Evolutionary conservation across 2,113 vertebrate species (phyloP), one percentile per base, ranked within the genome.

Genomic region (Anarrhichthys ocellatus): DNA sequence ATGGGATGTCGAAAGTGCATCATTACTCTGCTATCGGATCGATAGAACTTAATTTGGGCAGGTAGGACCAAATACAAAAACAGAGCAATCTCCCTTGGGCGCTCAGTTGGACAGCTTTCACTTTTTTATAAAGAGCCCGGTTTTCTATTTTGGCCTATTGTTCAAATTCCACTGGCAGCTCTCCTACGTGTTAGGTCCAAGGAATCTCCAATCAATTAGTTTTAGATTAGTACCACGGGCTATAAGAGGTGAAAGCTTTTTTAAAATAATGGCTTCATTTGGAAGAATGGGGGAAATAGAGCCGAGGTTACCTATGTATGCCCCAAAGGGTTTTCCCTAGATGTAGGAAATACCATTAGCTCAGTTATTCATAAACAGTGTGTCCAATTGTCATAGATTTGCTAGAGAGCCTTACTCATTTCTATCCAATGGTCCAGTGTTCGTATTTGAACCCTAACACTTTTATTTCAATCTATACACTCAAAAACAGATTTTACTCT

Each of bases 171-270:
- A 76, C 65, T 50, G 62, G 81, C 73, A 80, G 76, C 63, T 69
- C 56, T 36, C 40, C 24, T 13, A 42, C 1, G 15, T 29, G 66
- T 80, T 59, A 18, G 54, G 52, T 75, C 50, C 70, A 50, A 65
- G 36, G 63, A 86, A 89, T 82, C 66, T 52, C 76, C 70, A 80
- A 89, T 92, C 91, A 90, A 83, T 89, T 85, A 67, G 69, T 83
- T 83, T 87, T 71, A 87, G 74, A 93, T 89, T 86, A 88, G 66
- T 58, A 78, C 89, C 82, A 81, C 27, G 1, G 86, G 88, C 88
- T 48, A 87, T 64, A 50, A 74, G 74, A 34, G 68, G 52, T 70
- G 63, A 66, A 73, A 36, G 73, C 34, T 63, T 83, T 80, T 29
- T 70, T 82, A 76, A 85, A 91, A 77, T 80, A 88, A 88, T 81